Base-by-base conservation (phyloP, 2,797 vertebrate species). In the Synanceia verrucosa region DNA sequence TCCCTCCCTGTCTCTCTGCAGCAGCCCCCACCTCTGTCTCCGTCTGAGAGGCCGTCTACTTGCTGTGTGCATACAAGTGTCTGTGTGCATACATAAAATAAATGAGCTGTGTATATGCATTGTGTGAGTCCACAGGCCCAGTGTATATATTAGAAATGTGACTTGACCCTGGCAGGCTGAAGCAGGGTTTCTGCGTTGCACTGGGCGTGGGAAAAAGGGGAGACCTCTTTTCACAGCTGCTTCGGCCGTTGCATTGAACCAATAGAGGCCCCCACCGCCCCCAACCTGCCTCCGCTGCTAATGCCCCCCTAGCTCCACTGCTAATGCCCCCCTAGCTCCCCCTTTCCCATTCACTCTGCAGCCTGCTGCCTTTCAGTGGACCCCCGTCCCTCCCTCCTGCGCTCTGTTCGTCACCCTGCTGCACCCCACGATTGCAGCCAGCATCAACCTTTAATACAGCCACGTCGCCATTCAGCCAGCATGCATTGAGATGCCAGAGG, bases 171-270 rank as follows among this genome's bases (percentile, higher is more conserved):
- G 91, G 93, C 89, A 82, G 92, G 93, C 93, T 93, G 87, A 91
- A 91, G 92, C 93, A 92, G 91, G 92, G 94, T 92, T 90, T 93
- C 62, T 79, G 90, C 92, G 84, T 93, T 91, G 88, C 67, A 79
- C 93, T 79, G 94, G 96, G 94, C 96, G 96, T 97, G 96, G 95
- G 96, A 97, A 97, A 96, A 96, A 96, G 95, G 92, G 94, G 91
- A 90, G 94, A 95, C 94, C 94, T 94, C 95, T 93, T 96, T 97
- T 97, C 96, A 96, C 96, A 97, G 96, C 95, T 95, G 95, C 95
- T 94, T 90, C 61, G 85, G 90, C 93, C 82, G 94, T 95, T 94
- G 95, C 95, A 95, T 95, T 95, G 93, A 96, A 95, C 94, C 94
- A 94, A 93, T 92, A 92, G 90, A 95, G 91, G 91, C 91, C 91